Conservation (phyloP, 2,113 vertebrate species). For the Mesitornis unicolor region DNA sequence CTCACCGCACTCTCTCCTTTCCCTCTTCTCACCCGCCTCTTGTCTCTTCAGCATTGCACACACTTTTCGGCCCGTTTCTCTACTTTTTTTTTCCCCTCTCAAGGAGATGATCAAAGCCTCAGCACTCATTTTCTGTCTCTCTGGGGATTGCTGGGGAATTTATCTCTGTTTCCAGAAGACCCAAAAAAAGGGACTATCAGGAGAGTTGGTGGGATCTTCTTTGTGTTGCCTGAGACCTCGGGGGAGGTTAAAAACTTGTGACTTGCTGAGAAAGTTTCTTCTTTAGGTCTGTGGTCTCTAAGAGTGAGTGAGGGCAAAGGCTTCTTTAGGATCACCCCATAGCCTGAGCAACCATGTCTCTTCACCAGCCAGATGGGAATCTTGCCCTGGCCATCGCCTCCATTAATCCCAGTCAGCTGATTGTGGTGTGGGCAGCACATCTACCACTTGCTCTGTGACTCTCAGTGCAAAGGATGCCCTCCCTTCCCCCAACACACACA, state of each 20-base stretch:
- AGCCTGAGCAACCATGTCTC: not conserved
- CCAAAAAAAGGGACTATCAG: not conserved
- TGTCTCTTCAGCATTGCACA: not conserved
- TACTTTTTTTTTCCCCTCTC: not conserved
- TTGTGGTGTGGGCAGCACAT: not conserved
- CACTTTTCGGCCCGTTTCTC: not conserved
- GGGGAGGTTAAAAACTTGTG: not conserved
- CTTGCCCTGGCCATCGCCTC: not conserved
- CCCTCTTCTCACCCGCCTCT: not conserved
- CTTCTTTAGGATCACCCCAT: not conserved
- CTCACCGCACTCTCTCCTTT: not conserved
- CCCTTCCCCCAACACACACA: not conserved
- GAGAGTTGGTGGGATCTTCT: not conserved
- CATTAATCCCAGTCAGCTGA: accelerated
- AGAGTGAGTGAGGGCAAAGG: not conserved
- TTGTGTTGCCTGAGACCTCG: not conserved
- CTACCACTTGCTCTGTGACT: not conserved
- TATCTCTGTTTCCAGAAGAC: not conserved
- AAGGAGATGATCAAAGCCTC: not conserved
- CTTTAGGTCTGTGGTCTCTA: not conserved
- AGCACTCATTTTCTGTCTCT: not conserved
- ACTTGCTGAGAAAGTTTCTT: not conserved
- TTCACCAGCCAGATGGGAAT: not conserved
- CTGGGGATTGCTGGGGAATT: not conserved
- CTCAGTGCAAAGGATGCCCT: not conserved